These are phyloP conservation scores for Augiades crinisus DNA, from an alignment of 2,888 invertebrate species.

Conservation along the genomic window DNA sequence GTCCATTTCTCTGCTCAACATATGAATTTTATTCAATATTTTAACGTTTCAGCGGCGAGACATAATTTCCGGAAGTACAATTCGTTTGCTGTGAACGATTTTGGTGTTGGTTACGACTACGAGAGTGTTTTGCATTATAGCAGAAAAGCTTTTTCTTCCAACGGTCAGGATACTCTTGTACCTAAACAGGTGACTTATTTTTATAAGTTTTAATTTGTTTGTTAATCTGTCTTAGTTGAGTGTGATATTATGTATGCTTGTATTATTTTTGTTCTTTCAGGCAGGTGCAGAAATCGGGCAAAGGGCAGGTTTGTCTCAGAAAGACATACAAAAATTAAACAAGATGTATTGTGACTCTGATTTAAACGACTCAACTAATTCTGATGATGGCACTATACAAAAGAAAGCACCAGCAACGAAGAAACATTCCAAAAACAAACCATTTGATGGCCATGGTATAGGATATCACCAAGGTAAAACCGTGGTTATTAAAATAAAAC, in stretches of 20 bases:
- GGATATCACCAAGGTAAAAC: conserved; percentile 78
- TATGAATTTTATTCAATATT: no score
- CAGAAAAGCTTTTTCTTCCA: conserved; percentile 85
- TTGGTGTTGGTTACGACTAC: conserved; percentile 87
- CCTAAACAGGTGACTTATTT: conserved; percentile 68
- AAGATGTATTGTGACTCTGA: conserved; percentile 80
- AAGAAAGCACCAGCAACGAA: conserved; percentile 44
- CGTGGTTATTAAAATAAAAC: conserved; percentile 64
- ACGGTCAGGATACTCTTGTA: conserved; percentile 85
- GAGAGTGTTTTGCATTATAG: conserved; percentile 89
- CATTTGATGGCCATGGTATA: conserved; percentile 69
- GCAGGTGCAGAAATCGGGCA: conserved; percentile 78
- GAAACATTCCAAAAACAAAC: conserved; percentile 59
- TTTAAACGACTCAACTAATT: conserved; percentile 47
- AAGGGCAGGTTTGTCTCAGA: conserved; percentile 78
- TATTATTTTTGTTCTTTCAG: conserved; percentile 42
- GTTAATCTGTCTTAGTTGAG: neutral
- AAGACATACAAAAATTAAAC: conserved; percentile 79
- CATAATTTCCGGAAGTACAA: conserved; percentile 85
- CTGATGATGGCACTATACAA: conserved; percentile 40
- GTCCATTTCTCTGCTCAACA: no score
- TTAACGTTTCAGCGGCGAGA: conserved; percentile 55
- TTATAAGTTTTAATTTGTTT: neutral
- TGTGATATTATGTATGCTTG: neutral
- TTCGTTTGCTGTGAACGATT: conserved; percentile 83